Evolutionary conservation across 2,888 invertebrate genomes (phyloP), one percentile per base, ranked within the genome.

Genomic region (Pterobdella sp.): DNA sequence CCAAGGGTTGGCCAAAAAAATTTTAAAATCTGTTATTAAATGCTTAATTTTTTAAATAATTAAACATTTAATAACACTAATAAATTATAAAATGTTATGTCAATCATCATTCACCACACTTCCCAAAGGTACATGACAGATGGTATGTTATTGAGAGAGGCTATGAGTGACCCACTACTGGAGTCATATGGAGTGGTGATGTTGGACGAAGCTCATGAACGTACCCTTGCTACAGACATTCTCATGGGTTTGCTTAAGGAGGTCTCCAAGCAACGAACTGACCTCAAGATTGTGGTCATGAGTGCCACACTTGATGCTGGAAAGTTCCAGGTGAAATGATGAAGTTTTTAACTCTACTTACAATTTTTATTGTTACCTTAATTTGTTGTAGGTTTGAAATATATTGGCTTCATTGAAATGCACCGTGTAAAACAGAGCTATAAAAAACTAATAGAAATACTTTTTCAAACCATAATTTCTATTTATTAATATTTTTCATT

Each of bases 241-340:
- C 86, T 99, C 0, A 99, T 99, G 98, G 98, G 98, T 56, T 93
- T 99, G 0, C 84, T 87, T 69, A 96, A 98, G 84, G 97, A 99
- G 86, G 95, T 98, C 0, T 92, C 92, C 10, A 92, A 91, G 77
- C 94, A 96, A 80, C 87, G 98, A 34, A 85, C 88, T 0, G 97
- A 98, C 84, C 86, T 99, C 73, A 98, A 98, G 84, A 87, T 99
- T 73, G 94, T 99, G 76, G 92, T 99, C 80, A 99, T 99, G 98
- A 95, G 95, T 76, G 98, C 98, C 0, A 99, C 98, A 0, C 86
- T 99, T 37, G 98, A 99, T 84, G 97, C 98, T 67, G 98, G 97
- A 3, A 99, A 99, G 84, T 99, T 99, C 84, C 96, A 88, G 84
- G 87, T 86, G 79, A 4, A 14, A 14, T 35, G n/a, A n/a, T n/a